These are phyloP conservation scores for Callinectes sapidus DNA, from an alignment of 2,888 invertebrate genomes.

Conservation along the genomic window DNA sequence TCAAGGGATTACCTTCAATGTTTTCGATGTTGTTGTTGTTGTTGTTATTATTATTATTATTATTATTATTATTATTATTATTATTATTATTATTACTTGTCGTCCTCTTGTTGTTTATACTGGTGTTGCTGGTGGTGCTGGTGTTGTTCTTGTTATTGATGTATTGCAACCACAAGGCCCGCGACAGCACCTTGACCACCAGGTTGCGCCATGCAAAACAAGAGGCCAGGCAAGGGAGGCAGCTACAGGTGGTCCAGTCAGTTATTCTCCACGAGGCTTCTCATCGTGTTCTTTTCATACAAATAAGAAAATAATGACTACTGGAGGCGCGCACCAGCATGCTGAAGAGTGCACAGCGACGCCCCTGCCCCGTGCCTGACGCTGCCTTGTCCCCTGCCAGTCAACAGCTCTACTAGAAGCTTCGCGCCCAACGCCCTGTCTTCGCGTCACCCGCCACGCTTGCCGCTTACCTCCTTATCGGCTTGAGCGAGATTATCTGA, in stretches of 20 bases:
- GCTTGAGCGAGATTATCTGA: not conserved
- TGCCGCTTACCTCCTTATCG: not conserved
- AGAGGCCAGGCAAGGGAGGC: not conserved
- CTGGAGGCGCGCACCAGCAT: not conserved
- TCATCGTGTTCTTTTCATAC: not conserved
- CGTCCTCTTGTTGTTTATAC: too few species aligned
- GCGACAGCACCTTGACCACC: not conserved
- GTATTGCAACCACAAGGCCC: not conserved
- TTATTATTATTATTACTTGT: not conserved
- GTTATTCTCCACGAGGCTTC: constrained; percentile 7
- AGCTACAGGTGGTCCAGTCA: not conserved
- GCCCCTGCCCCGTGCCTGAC: not conserved
- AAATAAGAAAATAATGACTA: not conserved
- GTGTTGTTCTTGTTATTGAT: not conserved
- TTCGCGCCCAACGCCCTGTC: not conserved
- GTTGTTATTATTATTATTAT: not conserved
- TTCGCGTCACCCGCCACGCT: not conserved
- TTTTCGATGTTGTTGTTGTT: not conserved
- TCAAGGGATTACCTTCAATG: not conserved
- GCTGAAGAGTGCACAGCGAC: not conserved
- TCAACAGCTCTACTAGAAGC: too few species aligned
- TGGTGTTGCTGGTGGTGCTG: too few species aligned
- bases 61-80: not conserved
- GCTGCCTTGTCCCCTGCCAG: not conserved
- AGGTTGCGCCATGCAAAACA: not conserved